Evolutionary conservation across 2,113 vertebrate genomes (phyloP).

Genomic region (Eolophus roseicapilla): DNA sequence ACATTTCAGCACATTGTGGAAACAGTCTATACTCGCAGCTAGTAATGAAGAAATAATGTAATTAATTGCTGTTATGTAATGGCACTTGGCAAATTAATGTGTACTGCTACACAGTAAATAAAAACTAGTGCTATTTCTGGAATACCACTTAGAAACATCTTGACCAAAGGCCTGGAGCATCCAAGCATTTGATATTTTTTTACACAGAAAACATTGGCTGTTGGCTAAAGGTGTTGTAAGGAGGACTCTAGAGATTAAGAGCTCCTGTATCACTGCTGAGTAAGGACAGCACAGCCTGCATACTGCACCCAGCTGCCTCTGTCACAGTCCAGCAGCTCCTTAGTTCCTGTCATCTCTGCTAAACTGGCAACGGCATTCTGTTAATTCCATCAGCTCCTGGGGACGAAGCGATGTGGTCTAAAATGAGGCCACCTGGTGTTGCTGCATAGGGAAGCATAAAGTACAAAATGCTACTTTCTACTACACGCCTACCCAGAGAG

Average conservation of each 20-base stretch:
- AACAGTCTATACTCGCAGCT: neutral
- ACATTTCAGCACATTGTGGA: neutral
- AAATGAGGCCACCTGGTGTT: neutral
- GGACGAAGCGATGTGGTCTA: neutral
- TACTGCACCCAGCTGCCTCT: neutral
- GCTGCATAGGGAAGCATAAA: neutral
- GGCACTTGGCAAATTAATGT: constrained; percentile 32
- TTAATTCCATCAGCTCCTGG: neutral
- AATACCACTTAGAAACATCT: neutral
- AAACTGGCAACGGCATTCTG: neutral
- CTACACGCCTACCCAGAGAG: neutral
- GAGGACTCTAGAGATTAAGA: neutral
- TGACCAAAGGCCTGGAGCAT: neutral
- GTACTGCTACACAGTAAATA: neutral
- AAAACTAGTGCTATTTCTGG: neutral
- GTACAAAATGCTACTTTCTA: neutral
- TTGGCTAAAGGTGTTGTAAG: neutral
- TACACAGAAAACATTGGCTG: neutral
- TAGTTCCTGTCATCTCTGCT: neutral
- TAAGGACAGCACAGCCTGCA: neutral
- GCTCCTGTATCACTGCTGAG: neutral
- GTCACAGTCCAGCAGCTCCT: neutral
- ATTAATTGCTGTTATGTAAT: constrained; percentile 49
- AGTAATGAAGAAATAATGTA: constrained; percentile 48
- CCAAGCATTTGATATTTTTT: neutral